A percentile compares a stretch with the other conserved stretches of the same genome.
Evolutionary conservation across 2,113 vertebrate genomes (phyloP).

Genomic region (Sinosuthora webbiana): DNA sequence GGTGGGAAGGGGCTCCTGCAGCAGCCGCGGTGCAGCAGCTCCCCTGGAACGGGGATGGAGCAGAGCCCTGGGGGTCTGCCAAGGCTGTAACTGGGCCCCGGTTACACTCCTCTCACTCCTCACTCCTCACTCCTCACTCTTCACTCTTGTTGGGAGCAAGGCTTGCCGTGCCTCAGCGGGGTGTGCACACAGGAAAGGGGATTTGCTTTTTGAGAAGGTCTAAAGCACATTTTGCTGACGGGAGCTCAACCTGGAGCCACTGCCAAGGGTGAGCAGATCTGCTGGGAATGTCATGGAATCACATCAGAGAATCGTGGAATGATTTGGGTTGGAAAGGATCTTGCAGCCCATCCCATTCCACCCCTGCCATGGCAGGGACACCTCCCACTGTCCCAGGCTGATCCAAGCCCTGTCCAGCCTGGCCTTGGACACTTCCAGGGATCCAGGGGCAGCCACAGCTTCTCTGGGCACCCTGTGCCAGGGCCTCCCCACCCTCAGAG

Average conservation of each 20-base stretch:
- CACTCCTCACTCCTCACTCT: too few relatives aligned
- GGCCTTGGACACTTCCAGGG: neutral
- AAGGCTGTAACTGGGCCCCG: neutral
- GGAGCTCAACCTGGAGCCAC: neutral
- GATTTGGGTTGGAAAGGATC: neutral
- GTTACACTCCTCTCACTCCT: too few relatives aligned
- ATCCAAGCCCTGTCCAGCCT: neutral
- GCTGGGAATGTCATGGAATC: neutral
- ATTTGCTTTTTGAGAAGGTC: neutral
- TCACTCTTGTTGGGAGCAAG: neutral
- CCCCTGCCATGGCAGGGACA: neutral
- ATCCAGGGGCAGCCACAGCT: neutral
- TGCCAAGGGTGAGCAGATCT: neutral
- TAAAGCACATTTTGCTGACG: neutral
- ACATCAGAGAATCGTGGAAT: neutral
- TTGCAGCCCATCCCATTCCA: neutral
- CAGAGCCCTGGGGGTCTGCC: neutral
- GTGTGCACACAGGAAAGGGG: neutral
- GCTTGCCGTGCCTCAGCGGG: neutral
- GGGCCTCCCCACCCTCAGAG: accelerated
- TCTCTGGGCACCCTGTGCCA: neutral
- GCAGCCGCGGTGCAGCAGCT: neutral
- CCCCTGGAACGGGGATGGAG: neutral
- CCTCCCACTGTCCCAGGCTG: accelerated
- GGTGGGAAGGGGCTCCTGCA: neutral